Evolutionary conservation across 2,797 vertebrate genomes (phyloP).

Genomic region (Pyrrhura leucotis): DNA sequence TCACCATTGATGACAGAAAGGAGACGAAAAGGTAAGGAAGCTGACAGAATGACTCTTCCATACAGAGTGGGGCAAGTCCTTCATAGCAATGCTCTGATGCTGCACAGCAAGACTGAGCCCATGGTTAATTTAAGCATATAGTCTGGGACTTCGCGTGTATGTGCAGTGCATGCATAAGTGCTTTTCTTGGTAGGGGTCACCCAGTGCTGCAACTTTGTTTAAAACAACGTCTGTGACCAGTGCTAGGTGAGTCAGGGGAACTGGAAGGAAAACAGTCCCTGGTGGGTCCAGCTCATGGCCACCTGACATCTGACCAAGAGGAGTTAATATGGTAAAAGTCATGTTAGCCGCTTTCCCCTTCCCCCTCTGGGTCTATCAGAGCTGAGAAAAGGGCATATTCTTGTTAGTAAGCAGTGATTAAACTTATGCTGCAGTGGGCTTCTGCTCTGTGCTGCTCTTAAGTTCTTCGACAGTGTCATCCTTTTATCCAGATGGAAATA

Average conservation of each 20-base stretch:
- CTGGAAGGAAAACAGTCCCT: not conserved
- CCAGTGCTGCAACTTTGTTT: not conserved
- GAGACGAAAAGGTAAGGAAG: not conserved
- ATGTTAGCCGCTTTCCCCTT: not conserved
- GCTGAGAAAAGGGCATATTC: not conserved
- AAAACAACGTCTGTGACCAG: not conserved
- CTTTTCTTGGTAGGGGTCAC: not conserved
- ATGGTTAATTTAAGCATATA: not conserved
- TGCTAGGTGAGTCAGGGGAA: not conserved
- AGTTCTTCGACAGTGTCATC: not conserved
- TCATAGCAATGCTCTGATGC: not conserved
- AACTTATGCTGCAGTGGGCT: not conserved
- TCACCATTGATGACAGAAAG: not conserved
- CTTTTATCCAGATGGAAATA: constrained; percentile 58
- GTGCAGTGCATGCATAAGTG: rapidly evolving
- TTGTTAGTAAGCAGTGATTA: not conserved
- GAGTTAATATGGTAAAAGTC: not conserved
- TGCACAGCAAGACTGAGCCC: not conserved
- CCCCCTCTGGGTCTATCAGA: not conserved
- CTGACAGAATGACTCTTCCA: not conserved
- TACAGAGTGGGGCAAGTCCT: not conserved
- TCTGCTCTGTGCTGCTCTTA: not conserved
- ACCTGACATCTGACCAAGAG: not conserved
- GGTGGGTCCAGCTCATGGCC: not conserved
- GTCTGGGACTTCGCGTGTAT: not conserved